Evolutionary conservation across 2,888 invertebrate species (phyloP), one percentile per base, ranked within the genome.

Genomic region (Chirona hameri): DNA sequence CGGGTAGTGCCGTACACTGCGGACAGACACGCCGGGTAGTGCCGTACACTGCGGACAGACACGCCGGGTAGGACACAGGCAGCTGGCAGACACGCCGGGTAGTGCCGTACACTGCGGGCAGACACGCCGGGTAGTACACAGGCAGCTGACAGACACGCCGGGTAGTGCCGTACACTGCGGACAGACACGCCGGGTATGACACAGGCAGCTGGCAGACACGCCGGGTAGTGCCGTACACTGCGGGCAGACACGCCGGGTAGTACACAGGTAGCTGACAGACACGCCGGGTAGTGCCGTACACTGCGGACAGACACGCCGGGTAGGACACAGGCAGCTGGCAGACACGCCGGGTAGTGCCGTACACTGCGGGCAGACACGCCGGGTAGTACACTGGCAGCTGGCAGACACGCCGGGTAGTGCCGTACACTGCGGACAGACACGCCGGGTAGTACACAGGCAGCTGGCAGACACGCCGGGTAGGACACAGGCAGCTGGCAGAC

Each of bases 211-310:
- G 27, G 7, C 39, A 7, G 39, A 39, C 39, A 7, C 39, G 2
- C 39, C 39, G 39, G 7, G n/a, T n/a, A n/a, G 92, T 91, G 0
- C 95, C 96, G 88, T 94, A 95, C 0, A 96, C 94, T 92, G 87
- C 9, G 46, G 29, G 18, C 21, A 24, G 39, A 9, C 24, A 79
- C 27, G 18, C 29, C 81, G 18, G 60, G 52, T 52, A n/a, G n/a
- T n/a, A 9, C 27, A 55, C 81, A 15, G 12, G n/a, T n/a, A n/a
- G n/a, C 39, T 0, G 27, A 39, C 39, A 7, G 39, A 39, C 39
- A 7, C 39, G 2, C 39, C 39, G 39, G 7, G n/a, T n/a, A n/a
- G 92, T 91, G 0, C 95, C 96, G 88, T 94, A 95, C 0, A 96
- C 94, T 92, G 87, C 9, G 46, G 29, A 15, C 21, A 24, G 39